phyloP scores from a whole-genome alignment of 1,140 invertebrate genomes.

The Oppia nitens region DNA sequence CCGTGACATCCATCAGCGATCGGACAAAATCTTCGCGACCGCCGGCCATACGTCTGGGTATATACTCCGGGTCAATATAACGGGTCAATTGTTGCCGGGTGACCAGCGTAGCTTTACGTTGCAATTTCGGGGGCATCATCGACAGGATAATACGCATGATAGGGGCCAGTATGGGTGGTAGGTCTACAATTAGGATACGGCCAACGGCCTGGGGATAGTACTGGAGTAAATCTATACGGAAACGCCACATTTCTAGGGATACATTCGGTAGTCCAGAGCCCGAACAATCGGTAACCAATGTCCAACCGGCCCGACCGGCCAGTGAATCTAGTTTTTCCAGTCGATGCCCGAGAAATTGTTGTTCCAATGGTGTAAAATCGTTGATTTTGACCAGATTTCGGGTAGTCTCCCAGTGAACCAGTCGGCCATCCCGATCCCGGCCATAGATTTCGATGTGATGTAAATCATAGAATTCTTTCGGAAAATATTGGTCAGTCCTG shows the following conservation, averaged over 20 bases:
- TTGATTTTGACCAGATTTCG: background rate
- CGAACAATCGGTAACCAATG: background rate
- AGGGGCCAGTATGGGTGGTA: background rate
- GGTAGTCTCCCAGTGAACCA: slow-evolving; percentile 7
- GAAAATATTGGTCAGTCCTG: background rate
- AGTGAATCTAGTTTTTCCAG: slow-evolving; percentile 1
- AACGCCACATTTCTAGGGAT: background rate
- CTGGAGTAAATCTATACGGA: background rate
- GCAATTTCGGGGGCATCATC: background rate
- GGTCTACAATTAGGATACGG: background rate
- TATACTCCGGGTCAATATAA: background rate
- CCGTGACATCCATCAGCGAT: background rate
- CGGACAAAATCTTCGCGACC: too few species aligned
- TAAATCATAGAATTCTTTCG: slow-evolving; percentile 3
- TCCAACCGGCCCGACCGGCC: background rate
- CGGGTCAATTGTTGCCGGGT: background rate
- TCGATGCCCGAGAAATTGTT: background rate
- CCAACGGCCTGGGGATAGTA: background rate
- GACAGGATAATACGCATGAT: slow-evolving; percentile 1
- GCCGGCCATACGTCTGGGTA: background rate
- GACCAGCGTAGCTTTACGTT: background rate
- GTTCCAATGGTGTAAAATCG: background rate
- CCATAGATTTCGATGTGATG: slow-evolving; percentile 7
- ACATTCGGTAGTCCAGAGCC: slow-evolving; percentile 6
- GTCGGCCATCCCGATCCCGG: background rate